A percentile compares a stretch with the other conserved stretches of the same genome.
Evolutionary conservation across 2,113 vertebrate genomes (phyloP).

Genomic region (Epinephelus fuscoguttatus): DNA sequence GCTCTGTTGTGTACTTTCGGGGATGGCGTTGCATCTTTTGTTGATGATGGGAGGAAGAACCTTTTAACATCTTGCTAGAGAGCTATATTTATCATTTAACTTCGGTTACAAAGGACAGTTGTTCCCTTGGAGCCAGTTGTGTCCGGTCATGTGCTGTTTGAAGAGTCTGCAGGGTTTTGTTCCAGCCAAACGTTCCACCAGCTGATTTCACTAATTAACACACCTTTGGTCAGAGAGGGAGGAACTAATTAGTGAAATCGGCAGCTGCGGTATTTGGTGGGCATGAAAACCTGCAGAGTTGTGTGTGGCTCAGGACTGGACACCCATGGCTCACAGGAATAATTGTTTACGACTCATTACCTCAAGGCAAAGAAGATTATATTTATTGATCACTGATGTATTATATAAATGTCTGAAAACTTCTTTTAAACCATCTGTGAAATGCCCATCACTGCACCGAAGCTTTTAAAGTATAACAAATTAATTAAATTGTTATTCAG

Average conservation of each 20-base stretch:
- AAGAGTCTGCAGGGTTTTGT: conserved; percentile 21
- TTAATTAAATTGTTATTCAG: conserved; percentile 57
- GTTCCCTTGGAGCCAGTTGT: conserved; percentile 20
- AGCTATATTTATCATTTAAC: conserved; percentile 36
- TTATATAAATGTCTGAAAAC: conserved; percentile 36
- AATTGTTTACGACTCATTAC: conserved; percentile 62
- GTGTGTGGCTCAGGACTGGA: conserved; percentile 7
- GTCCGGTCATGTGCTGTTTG: conserved; percentile 9
- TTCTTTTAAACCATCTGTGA: conserved; percentile 34
- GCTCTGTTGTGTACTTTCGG: conserved; percentile 36
- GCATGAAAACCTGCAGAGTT: conserved; percentile 31
- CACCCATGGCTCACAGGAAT: conserved; percentile 32
- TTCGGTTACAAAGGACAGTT: conserved; percentile 28
- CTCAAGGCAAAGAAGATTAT: conserved; percentile 52
- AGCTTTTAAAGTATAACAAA: conserved; percentile 56
- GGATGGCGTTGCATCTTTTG: conserved; percentile 18
- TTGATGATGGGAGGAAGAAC: neutral
- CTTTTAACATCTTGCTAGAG: conserved; percentile 20
- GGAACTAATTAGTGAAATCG: conserved; percentile 61
- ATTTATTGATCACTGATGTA: conserved; percentile 61
- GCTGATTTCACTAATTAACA: conserved; percentile 61
- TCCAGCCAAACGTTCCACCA: conserved; percentile 33
- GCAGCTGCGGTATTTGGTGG: conserved; percentile 43
- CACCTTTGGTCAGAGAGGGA: conserved; percentile 52
- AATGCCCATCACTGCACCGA: conserved; percentile 20